A percentile compares a stretch with the other conserved stretches of the same genome.
Conservation (phyloP, 1,140 invertebrate species). For the Formica exsecta region DNA sequence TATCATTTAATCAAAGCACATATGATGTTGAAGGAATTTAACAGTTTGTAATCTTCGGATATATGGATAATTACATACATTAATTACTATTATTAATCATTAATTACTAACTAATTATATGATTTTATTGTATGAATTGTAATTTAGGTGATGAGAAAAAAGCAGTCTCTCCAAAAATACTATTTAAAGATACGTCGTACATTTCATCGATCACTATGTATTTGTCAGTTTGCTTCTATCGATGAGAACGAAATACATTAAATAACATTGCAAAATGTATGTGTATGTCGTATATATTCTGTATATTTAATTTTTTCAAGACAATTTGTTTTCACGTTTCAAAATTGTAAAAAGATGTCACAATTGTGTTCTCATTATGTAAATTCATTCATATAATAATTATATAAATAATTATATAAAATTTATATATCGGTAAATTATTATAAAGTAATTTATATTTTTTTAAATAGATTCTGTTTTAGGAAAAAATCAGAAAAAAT, state of each 20-base stretch:
- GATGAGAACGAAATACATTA: slow-evolving; percentile 7
- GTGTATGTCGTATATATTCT: not conserved
- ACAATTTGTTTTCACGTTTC: not conserved
- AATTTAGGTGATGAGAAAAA: slow-evolving; percentile 2
- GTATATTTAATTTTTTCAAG: not conserved
- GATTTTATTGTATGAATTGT: slow-evolving; percentile 35
- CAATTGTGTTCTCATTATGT: not conserved
- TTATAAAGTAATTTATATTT: slow-evolving; percentile 14
- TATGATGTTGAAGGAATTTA: not conserved
- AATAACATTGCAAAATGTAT: slow-evolving; percentile 2
- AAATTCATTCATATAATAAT: not conserved
- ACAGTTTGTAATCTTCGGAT: not conserved
- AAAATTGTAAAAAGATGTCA: not conserved
- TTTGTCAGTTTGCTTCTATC: slow-evolving; percentile 16
- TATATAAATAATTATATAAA: too few relatives aligned
- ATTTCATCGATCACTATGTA: slow-evolving; percentile 6
- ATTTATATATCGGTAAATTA: too few relatives aligned
- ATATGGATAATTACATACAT: not conserved
- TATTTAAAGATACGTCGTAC: not conserved
- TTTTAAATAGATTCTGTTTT: not conserved
- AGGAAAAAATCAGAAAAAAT: not conserved
- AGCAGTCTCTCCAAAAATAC: not conserved
- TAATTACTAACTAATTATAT: slow-evolving; percentile 17
- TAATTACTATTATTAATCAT: not conserved
- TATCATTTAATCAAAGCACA: slow-evolving; percentile 19